Evolutionary conservation across 2,888 invertebrate genomes (phyloP), one percentile per base, ranked within the genome.

Genomic region (Trichogramma dendrolimi): DNA sequence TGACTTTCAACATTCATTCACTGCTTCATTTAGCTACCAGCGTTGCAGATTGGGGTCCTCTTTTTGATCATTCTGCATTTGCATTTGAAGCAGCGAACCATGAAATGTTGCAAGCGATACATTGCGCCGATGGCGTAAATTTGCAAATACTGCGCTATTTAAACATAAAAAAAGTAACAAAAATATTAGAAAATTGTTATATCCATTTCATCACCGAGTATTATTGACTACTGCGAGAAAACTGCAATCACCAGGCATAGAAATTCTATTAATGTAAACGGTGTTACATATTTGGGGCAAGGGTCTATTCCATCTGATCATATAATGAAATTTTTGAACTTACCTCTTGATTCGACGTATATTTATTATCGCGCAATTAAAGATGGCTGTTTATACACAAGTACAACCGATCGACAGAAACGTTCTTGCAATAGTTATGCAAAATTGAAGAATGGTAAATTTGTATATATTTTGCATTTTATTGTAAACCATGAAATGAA

Each of bases 1-100:
- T 67, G 65, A 60, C 65, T 38, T 61, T n/a, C 47, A 67, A 65
- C 53, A 47, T 65, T 43, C 63, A 67, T 42, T 52, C 52, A 41
- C 39, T 67, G 11, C 42, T 65, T 7, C 67, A 67, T 48, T n/a
- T 65, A 2, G 42, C 57, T 11, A 14, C 51, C 46, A 63, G 63
- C 46, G 63, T 67, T 27, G 4, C 44, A 3, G 49, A 65, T n/a
- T n/a, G n/a, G n/a, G n/a, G n/a, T n/a, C n/a, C n/a, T n/a, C n/a
- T n/a, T n/a, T n/a, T n/a, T n/a, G 14, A 47, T 4, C 64, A 64
- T 46, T 48, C 49, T 41, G 56, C 49, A 1, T 65, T 54, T 58
- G 10, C 27, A 11, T 67, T 67, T 51, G 63, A 67, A 60, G 10
- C 58, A 10, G 60, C 46, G 8, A 67, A 62, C 53, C 40, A 14